phyloP scores from a whole-genome alignment of 2,888 invertebrate species.

The Meta bourneti region DNA sequence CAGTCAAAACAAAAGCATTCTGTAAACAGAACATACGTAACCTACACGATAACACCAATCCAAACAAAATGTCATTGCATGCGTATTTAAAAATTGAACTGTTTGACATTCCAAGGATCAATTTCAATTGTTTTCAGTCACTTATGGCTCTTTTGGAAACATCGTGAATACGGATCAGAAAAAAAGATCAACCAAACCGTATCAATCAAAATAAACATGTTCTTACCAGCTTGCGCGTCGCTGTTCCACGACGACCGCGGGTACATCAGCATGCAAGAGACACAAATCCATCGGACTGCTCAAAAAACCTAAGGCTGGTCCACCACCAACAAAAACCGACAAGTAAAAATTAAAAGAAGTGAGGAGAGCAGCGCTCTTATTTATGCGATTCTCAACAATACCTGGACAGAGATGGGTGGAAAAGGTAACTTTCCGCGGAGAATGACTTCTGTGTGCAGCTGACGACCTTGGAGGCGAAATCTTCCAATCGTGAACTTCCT shows the following conservation, averaged over 20 bases:
- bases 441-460: neutral
- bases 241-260: constrained; percentile 55
- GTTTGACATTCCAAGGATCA: too few relatives aligned
- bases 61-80: too few relatives aligned
- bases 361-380: constrained; percentile 12
- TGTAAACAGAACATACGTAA: too few relatives aligned
- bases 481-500: constrained; percentile 52
- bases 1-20: too few relatives aligned
- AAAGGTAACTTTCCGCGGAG: constrained; percentile 30
- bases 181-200: too few relatives aligned
- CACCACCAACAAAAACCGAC: constrained; percentile 17
- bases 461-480: constrained; percentile 57
- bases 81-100: too few relatives aligned
- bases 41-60: too few relatives aligned
- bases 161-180: too few relatives aligned
- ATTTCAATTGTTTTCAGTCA: too few relatives aligned
- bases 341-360: neutral
- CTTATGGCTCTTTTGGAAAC: too few relatives aligned
- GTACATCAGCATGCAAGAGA: constrained; percentile 59
- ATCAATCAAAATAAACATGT: too few relatives aligned
- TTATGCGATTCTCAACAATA: constrained; percentile 19
- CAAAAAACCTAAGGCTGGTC: neutral
- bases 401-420: constrained; percentile 3
- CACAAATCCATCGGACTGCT: constrained; percentile 61
- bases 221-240: constrained; percentile 71